These are phyloP conservation scores for Ptilorrhoa leucosticta DNA, from an alignment of 2,113 vertebrate species.

Conservation along the genomic window DNA sequence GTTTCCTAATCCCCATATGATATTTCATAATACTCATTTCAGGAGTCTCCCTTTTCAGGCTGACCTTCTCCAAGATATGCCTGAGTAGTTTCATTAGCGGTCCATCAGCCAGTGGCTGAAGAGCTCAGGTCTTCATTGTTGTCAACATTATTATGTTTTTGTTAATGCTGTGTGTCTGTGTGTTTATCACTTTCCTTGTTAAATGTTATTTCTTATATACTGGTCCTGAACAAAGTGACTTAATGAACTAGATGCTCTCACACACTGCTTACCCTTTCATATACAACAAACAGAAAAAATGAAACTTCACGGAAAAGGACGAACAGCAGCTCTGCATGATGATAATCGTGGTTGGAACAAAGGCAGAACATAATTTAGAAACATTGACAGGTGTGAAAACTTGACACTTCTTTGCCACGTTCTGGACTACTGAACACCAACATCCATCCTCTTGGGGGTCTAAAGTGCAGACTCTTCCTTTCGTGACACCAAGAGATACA, in stretches of 20 bases:
- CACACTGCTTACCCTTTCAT: neutral
- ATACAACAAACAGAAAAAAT: neutral
- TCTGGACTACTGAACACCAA: neutral
- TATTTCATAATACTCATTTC: neutral
- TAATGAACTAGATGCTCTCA: neutral
- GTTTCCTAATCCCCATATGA: neutral
- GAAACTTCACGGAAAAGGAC: neutral
- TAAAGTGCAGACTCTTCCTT: neutral
- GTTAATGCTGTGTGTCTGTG: neutral
- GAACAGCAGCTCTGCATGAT: neutral
- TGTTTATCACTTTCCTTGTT: neutral
- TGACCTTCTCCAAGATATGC: neutral
- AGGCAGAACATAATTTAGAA: neutral
- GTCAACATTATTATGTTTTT: neutral
- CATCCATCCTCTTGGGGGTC: rapidly evolving
- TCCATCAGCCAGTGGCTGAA: neutral
- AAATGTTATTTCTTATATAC: neutral
- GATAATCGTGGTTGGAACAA: neutral
- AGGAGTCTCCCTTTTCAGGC: neutral
- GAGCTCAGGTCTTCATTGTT: neutral
- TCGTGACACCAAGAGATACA: neutral
- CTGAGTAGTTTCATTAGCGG: neutral
- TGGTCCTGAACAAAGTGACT: neutral
- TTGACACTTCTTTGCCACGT: neutral
- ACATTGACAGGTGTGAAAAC: rapidly evolving